These are phyloP conservation scores for Camponotus floridanus DNA, from an alignment of 1,140 invertebrate species.

Conservation along the genomic window DNA sequence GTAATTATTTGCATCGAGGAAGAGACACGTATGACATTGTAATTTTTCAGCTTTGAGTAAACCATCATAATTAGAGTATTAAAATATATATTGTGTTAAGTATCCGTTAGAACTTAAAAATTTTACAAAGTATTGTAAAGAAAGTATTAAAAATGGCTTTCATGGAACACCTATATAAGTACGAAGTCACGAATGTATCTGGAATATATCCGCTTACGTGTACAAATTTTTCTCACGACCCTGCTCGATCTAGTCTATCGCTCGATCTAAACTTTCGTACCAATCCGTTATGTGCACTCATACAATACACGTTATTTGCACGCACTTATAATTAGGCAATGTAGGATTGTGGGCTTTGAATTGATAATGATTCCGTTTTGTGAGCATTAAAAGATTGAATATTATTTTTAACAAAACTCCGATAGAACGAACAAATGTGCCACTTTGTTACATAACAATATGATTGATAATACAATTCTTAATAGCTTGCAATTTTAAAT, in stretches of 20 bases:
- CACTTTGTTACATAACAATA: not conserved
- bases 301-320: constrained; percentile 62
- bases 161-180: not conserved
- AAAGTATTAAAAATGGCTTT: constrained; percentile 1
- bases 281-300: constrained; percentile 32
- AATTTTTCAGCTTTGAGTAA: not conserved
- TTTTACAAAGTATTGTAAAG: not conserved
- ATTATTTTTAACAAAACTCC: not conserved
- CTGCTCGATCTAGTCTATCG: constrained; percentile 54
- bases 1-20: not conserved
- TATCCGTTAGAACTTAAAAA: not conserved
- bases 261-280: constrained; percentile 52
- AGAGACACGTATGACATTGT: not conserved
- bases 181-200: constrained; percentile 18
- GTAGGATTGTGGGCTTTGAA: constrained; percentile 26
- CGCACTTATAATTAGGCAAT: constrained; percentile 67
- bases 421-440: not conserved
- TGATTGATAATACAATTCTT: not conserved
- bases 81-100: not conserved
- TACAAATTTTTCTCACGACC: constrained; percentile 61
- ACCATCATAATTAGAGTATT: not conserved
- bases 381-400: not conserved
- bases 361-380: not conserved
- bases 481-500: not conserved
- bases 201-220: constrained; percentile 40